Evolutionary conservation across 2,797 vertebrate genomes (phyloP).

Genomic region (Meda fulgida): DNA sequence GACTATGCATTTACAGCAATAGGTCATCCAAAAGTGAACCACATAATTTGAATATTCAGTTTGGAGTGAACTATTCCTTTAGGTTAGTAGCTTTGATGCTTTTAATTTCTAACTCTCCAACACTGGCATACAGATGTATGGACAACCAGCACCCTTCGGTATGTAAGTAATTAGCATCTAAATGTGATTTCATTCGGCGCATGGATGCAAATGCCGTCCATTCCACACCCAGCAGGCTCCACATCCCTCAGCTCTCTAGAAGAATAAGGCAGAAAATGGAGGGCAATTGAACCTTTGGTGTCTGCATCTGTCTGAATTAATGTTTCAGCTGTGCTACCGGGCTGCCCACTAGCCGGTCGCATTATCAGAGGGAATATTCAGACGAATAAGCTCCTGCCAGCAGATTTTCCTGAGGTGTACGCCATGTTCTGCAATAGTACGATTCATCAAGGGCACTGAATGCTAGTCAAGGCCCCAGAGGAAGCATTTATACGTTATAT

Average conservation of each 20-base stretch:
- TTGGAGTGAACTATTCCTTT: not conserved
- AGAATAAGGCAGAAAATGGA: slow-evolving; percentile 42
- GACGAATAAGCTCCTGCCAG: slow-evolving; percentile 33
- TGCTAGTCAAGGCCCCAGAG: slow-evolving; percentile 31
- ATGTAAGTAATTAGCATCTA: slow-evolving; percentile 27
- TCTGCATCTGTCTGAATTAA: slow-evolving; percentile 44
- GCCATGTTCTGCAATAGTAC: slow-evolving; percentile 38
- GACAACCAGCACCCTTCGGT: slow-evolving; percentile 22
- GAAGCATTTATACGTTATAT: slow-evolving; percentile 35
- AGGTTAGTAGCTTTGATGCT: not conserved
- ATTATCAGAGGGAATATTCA: slow-evolving; percentile 45
- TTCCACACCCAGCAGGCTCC: slow-evolving; percentile 20
- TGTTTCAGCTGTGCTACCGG: slow-evolving; percentile 21
- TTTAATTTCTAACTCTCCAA: not conserved
- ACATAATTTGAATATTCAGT: not conserved
- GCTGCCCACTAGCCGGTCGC: slow-evolving; percentile 34
- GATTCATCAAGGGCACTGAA: slow-evolving; percentile 48
- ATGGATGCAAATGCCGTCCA: slow-evolving; percentile 3
- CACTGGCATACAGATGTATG: not conserved
- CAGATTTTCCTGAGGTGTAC: slow-evolving; percentile 38
- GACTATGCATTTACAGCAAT: not conserved
- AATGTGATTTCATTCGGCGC: slow-evolving; percentile 6
- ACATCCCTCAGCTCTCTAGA: slow-evolving; percentile 4
- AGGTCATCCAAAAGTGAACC: not conserved
- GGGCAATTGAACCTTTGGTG: slow-evolving; percentile 36